Evolutionary conservation across 2,797 vertebrate species (phyloP).

Genomic region (Meriones psammophilus): DNA sequence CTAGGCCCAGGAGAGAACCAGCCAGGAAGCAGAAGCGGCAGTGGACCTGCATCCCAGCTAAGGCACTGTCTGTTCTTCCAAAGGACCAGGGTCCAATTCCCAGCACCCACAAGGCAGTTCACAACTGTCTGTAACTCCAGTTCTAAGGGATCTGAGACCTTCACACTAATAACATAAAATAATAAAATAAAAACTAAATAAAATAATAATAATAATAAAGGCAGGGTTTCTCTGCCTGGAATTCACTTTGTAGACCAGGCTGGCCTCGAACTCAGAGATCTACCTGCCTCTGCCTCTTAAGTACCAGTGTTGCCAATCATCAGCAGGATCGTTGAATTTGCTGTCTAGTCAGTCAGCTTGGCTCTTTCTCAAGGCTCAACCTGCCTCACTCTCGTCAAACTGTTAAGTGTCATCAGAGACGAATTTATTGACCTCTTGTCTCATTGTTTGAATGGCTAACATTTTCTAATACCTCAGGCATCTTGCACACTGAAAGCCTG

Average conservation of each 20-base stretch:
- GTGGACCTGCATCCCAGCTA: background rate
- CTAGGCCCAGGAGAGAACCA: conserved; percentile 25
- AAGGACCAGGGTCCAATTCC: too few species aligned
- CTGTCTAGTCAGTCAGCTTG: background rate
- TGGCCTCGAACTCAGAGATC: background rate
- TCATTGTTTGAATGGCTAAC: conserved; percentile 1
- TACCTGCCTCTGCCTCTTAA: background rate
- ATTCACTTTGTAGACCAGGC: background rate
- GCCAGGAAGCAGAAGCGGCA: background rate
- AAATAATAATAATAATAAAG: too few species aligned
- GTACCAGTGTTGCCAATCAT: too few species aligned
- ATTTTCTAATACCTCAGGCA: background rate
- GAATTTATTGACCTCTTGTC: background rate
- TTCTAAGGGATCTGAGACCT: too few species aligned
- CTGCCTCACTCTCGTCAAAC: background rate
- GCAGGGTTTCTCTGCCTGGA: background rate
- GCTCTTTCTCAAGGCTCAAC: background rate
- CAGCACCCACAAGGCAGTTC: too few species aligned
- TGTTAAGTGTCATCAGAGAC: background rate
- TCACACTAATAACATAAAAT: too few species aligned
- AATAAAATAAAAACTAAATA: too few species aligned
- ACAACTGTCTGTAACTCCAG: too few species aligned
- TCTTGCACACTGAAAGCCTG: background rate
- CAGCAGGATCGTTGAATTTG: background rate
- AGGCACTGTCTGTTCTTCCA: too few species aligned